A percentile compares a stretch with the other conserved stretches of the same genome.
Evolutionary conservation across 2,888 invertebrate genomes (phyloP).

Genomic region (Melanotus villosus): DNA sequence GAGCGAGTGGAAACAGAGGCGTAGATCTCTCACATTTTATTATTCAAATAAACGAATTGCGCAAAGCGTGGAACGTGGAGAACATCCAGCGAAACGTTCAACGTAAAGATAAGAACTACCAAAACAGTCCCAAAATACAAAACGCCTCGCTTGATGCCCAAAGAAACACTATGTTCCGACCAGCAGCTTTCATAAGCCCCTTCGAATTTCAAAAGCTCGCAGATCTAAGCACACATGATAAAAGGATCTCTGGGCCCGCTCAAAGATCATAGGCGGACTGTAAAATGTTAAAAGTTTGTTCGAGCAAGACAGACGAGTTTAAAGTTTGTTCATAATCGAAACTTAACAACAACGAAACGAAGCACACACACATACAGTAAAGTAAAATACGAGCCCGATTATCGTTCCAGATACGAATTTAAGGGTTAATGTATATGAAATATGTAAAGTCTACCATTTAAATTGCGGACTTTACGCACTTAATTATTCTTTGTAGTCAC

Average conservation of each 20-base stretch:
- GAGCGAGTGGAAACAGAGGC: constrained; percentile 20
- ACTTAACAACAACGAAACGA: no score
- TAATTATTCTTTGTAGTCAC: no score
- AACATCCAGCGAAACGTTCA: not conserved
- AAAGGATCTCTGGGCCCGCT: constrained; percentile 20
- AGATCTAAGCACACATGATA: constrained; percentile 22
- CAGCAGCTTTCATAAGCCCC: constrained; percentile 15
- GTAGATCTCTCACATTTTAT: constrained; percentile 15
- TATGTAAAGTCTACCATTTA: no score
- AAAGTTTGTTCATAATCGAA: constrained; percentile 10
- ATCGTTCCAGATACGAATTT: no score
- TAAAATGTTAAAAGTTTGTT: constrained; percentile 12
- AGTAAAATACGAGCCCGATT: no score
- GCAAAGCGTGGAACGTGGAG: constrained; percentile 6
- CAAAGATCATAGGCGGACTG: constrained; percentile 17
- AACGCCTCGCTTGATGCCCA: constrained; percentile 15
- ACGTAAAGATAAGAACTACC: constrained; percentile 19
- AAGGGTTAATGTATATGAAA: no score
- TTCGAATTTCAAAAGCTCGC: constrained; percentile 21
- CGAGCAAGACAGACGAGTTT: not conserved
- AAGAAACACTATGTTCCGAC: constrained; percentile 18
- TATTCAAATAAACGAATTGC: constrained; percentile 16
- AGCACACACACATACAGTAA: no score
- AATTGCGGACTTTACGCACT: no score
- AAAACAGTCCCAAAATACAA: constrained; percentile 24